Evolutionary conservation across 2,113 vertebrate species (phyloP).

Genomic region (Oxyruncus cristatus): DNA sequence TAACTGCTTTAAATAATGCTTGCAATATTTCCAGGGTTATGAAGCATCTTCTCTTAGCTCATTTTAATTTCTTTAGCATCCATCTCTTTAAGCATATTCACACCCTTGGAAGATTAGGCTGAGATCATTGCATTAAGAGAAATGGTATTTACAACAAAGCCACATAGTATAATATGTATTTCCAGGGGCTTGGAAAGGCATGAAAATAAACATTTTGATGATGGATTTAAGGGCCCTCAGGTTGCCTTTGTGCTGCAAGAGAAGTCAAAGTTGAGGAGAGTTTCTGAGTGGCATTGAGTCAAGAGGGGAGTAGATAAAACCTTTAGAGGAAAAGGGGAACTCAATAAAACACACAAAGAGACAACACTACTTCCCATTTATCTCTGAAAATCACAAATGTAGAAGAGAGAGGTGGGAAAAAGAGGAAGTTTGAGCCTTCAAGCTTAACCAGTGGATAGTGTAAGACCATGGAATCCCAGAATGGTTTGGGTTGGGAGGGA

Average conservation of each 20-base stretch:
- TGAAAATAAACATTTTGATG: neutral
- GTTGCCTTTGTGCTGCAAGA: neutral
- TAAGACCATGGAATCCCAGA: neutral
- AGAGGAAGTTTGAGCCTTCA: rapidly evolving
- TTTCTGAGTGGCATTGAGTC: neutral
- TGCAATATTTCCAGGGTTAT: constrained; percentile 44
- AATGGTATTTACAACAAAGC: constrained; percentile 36
- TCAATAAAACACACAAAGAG: neutral
- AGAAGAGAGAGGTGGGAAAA: neutral
- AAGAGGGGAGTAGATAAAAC: constrained; percentile 4
- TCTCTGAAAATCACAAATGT: neutral
- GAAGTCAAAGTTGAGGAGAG: neutral
- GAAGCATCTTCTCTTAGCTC: constrained; percentile 31
- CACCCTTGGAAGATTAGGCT: constrained; percentile 34
- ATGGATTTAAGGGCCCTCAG: neutral
- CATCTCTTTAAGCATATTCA: neutral
- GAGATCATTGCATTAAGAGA: constrained; percentile 23
- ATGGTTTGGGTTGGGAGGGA: neutral
- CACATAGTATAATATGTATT: neutral
- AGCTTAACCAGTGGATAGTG: rapidly evolving
- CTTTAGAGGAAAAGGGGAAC: neutral
- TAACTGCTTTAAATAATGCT: constrained; percentile 61
- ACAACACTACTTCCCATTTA: rapidly evolving
- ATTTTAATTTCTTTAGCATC: constrained; percentile 52
- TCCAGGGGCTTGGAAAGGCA: neutral